Conservation (phyloP, 2,888 invertebrate species). For the Lasioglossum marginatum region DNA sequence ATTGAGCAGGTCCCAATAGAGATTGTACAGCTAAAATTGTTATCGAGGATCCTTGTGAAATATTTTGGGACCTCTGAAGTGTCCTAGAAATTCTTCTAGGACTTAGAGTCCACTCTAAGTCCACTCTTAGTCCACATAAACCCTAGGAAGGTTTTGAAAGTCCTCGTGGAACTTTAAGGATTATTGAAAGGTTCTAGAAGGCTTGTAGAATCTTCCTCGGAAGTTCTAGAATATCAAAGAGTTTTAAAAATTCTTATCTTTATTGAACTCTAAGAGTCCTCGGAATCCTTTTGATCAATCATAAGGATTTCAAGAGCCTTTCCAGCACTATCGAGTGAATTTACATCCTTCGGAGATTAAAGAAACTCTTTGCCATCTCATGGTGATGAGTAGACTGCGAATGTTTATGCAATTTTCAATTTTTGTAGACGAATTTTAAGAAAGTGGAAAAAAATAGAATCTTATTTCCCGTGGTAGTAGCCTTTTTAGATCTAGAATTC, state of each 20-base stretch:
- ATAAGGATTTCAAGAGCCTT: neutral
- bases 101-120: neutral
- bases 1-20: neutral
- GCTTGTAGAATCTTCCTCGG: neutral
- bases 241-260: neutral
- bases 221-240: neutral
- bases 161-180: neutral
- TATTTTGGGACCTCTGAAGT: neutral
- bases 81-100: neutral
- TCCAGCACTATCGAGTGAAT: neutral
- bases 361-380: neutral
- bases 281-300: neutral
- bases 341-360: neutral
- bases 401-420: too few relatives aligned
- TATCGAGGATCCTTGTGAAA: neutral
- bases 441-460: too few relatives aligned
- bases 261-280: neutral
- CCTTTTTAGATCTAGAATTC: too few relatives aligned
- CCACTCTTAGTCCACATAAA: too few relatives aligned
- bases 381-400: too few relatives aligned
- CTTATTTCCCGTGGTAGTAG: too few relatives aligned
- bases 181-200: neutral
- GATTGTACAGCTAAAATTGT: neutral
- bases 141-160: neutral
- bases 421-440: too few relatives aligned